A percentile compares a stretch with the other conserved stretches of the same genome.
Evolutionary conservation across 2,888 invertebrate genomes (phyloP).

Genomic region (Tryphoninae sp.): DNA sequence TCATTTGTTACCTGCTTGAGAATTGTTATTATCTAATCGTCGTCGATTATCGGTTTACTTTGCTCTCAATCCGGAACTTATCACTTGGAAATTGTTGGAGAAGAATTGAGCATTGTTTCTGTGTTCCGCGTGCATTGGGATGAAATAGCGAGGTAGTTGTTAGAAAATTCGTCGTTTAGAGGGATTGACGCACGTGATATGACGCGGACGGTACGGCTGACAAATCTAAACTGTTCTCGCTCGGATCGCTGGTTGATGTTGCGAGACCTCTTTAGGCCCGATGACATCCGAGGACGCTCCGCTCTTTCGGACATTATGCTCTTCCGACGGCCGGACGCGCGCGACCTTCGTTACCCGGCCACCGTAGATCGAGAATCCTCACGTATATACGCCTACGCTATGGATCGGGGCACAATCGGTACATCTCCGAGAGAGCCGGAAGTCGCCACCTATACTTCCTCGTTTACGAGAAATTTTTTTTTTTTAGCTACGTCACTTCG

Average conservation of each 20-base stretch:
- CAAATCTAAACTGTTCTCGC: constrained; percentile 4
- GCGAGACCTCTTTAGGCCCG: background rate
- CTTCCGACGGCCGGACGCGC: constrained; percentile 44
- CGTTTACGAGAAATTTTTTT: background rate
- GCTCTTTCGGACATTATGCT: constrained; percentile 25
- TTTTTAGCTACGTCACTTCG: background rate
- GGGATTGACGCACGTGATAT: constrained; percentile 20
- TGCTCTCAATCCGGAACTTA: background rate
- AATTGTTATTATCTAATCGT: background rate
- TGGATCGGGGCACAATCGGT: background rate
- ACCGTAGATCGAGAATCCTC: constrained; percentile 26
- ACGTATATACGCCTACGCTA: background rate
- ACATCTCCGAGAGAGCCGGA: constrained; percentile 41
- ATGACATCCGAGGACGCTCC: background rate
- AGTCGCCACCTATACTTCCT: constrained; percentile 3
- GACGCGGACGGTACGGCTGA: background rate
- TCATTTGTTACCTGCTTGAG: background rate
- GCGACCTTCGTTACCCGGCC: constrained; percentile 48
- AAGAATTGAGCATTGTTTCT: background rate
- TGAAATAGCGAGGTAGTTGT: background rate
- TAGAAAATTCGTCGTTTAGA: constrained; percentile 4
- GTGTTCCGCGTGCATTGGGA: background rate
- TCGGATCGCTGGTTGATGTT: background rate
- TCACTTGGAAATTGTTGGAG: background rate
- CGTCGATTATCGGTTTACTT: background rate